Evolutionary conservation across 2,888 invertebrate genomes (phyloP).

Genomic region (Drosophila phalerata): DNA sequence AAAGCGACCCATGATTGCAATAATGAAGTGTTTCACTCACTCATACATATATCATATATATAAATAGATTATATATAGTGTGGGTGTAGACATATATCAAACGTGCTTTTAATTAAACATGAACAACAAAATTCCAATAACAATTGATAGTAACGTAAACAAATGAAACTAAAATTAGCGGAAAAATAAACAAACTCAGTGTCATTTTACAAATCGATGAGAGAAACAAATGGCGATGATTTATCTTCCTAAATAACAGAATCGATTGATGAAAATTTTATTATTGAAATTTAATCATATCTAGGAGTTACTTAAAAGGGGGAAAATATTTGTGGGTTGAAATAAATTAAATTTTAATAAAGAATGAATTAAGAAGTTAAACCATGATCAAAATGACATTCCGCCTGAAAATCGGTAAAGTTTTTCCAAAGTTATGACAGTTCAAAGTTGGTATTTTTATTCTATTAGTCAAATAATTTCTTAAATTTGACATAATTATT

Average conservation of each 20-base stretch:
- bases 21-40: slow-evolving; percentile 60
- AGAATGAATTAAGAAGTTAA: no score
- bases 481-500: no score
- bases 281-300: background rate
- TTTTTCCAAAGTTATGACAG: no score
- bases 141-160: slow-evolving; percentile 66
- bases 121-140: slow-evolving; percentile 60
- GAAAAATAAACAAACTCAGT: slow-evolving; percentile 20
- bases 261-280: background rate
- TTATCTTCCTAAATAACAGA: background rate
- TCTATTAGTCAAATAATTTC: no score
- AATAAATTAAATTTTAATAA: no score
- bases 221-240: background rate
- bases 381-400: no score
- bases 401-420: no score
- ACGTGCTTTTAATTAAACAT: slow-evolving; percentile 75
- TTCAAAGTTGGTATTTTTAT: no score
- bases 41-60: background rate
- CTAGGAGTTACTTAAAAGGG: no score
- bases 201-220: slow-evolving; percentile 17
- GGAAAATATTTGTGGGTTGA: no score
- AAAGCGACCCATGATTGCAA: slow-evolving; percentile 51
- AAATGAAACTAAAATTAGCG: slow-evolving; percentile 73
- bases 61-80: no score
- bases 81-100: slow-evolving; percentile 40